A percentile compares a stretch with the other conserved stretches of the same genome.
Conservation (phyloP, 2,797 vertebrate species). For the Dromococcyx pavoninus region DNA sequence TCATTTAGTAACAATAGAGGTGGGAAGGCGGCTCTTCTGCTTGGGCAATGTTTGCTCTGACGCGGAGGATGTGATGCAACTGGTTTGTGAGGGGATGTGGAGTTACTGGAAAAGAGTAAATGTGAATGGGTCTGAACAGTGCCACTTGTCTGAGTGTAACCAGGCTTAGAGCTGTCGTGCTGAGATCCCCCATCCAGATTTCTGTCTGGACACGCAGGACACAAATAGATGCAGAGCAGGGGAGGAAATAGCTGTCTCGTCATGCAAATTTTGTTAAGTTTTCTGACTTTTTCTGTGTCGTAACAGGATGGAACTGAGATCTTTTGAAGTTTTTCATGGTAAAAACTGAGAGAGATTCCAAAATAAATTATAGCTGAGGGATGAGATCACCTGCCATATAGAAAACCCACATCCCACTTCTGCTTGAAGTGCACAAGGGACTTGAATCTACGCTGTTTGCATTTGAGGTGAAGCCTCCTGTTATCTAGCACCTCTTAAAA, state of each 20-base stretch:
- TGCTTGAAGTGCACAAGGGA: not conserved
- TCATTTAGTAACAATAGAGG: not conserved
- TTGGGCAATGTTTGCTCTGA: not conserved
- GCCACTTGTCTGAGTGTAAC: not conserved
- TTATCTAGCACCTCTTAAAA: too few relatives aligned
- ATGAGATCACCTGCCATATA: not conserved
- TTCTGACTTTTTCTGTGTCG: not conserved
- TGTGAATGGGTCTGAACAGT: not conserved
- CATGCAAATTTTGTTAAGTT: not conserved
- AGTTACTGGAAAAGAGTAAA: not conserved
- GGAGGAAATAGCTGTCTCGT: not conserved
- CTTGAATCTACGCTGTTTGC: not conserved
- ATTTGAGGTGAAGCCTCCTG: not conserved
- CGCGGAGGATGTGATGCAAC: slow-evolving; percentile 10
- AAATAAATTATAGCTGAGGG: not conserved
- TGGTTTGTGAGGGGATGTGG: not conserved
- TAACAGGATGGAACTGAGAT: not conserved
- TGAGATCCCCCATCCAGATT: not conserved
- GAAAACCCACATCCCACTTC: not conserved
- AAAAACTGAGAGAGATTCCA: not conserved
- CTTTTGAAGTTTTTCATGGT: not conserved
- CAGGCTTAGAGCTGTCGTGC: not conserved
- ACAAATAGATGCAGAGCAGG: not conserved
- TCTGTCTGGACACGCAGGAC: not conserved
- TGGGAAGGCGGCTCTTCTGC: not conserved